phyloP scores from a whole-genome alignment of 2,113 vertebrate species.

The Sylvilagus bachmani region DNA sequence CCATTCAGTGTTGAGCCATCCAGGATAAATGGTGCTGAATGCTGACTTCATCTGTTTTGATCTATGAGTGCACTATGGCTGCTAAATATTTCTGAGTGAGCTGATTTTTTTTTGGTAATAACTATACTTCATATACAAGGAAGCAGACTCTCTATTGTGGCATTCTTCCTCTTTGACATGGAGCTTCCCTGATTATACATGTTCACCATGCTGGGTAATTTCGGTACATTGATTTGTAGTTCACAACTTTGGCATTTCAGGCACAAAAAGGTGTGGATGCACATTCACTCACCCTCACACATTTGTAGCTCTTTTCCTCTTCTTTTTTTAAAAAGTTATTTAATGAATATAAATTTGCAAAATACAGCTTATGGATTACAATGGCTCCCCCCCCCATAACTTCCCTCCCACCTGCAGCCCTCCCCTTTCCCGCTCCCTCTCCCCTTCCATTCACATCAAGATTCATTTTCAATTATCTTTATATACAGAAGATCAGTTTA shows the following conservation, averaged over 20 bases:
- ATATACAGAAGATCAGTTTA: too few relatives aligned
- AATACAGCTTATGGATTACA: too few relatives aligned
- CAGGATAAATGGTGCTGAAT: background rate
- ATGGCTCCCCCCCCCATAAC: too few relatives aligned
- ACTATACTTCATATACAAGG: background rate
- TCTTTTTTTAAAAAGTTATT: too few relatives aligned
- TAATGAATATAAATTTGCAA: too few relatives aligned
- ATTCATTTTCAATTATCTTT: too few relatives aligned
- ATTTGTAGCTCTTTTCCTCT: background rate
- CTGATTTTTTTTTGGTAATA: background rate
- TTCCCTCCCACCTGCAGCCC: too few relatives aligned
- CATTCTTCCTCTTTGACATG: background rate
- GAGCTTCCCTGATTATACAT: background rate
- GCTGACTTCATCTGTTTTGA: background rate
- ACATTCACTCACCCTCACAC: background rate
- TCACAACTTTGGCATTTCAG: background rate
- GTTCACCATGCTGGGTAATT: background rate
- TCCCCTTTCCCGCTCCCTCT: too few relatives aligned
- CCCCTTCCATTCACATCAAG: too few relatives aligned
- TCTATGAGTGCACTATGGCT: background rate
- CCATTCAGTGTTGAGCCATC: background rate
- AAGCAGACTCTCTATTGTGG: background rate
- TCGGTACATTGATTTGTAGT: background rate
- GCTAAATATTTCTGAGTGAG: constrained; percentile 51
- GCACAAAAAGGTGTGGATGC: fast-evolving